Evolutionary conservation across 2,888 invertebrate species (phyloP).

Genomic region (Enchytraeus crypticus): DNA sequence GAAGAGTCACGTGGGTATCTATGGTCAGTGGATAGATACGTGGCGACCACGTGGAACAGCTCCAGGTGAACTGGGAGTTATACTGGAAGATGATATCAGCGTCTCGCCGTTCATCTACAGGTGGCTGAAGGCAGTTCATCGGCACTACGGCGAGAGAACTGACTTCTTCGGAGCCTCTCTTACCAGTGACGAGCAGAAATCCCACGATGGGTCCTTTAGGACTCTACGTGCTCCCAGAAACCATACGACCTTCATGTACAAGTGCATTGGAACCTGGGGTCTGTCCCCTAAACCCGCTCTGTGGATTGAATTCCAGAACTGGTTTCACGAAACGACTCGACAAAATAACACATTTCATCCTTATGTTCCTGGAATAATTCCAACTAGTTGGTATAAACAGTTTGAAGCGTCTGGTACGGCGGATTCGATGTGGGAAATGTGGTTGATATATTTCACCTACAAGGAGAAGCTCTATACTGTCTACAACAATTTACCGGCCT

Average conservation of each 20-base stretch:
- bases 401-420: conserved; percentile 21
- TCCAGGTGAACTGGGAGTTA: conserved; percentile 31
- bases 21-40: conserved; percentile 31
- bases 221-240: conserved; percentile 1
- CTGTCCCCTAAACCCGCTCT: conserved; percentile 19
- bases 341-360: conserved; percentile 28
- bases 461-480: conserved; percentile 16
- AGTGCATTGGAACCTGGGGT: conserved; percentile 23
- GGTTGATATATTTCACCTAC: conserved; percentile 35
- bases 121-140: conserved; percentile 34
- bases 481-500: conserved; percentile 11
- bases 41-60: conserved; percentile 27
- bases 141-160: conserved; percentile 25
- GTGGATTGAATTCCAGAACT: conserved; percentile 23
- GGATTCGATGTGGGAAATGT: conserved; percentile 37
- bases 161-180: conserved; percentile 32
- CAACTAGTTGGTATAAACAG: conserved; percentile 31
- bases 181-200: conserved; percentile 29
- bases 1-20: conserved; percentile 25
- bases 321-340: conserved; percentile 21
- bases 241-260: conserved; percentile 17
- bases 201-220: no score
- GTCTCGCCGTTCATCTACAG: conserved; percentile 33
- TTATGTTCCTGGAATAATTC: conserved; percentile 30
- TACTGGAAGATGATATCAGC: conserved; percentile 38